Base-by-base conservation (phyloP, 2,113 vertebrate species). In the Hucho hucho region DNA sequence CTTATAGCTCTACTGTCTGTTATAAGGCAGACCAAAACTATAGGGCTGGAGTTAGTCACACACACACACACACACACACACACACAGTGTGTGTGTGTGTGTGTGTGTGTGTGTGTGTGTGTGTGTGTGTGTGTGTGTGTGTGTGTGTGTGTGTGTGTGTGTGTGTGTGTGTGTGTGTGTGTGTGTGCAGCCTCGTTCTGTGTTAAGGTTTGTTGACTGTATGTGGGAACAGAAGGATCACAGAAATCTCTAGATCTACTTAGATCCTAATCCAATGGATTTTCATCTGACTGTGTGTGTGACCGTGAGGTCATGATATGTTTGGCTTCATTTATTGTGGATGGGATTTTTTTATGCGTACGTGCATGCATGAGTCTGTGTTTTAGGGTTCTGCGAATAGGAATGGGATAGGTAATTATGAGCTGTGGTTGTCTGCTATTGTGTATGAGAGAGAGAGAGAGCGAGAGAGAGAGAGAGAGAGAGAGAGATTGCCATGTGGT, bases 401-500 rank as follows among this genome's bases (percentile, higher is more conserved):
- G 58, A 59, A 59, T n/a, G n/a, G 58, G 20, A 74, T 75, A 68
- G 82, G 78, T 49, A 13, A 49, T 16, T 14, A 49, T 49, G 14
- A 49, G 47, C 49, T 53, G 49, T 83, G 79, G 67, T 81, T 80
- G 79, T 84, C 76, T 69, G 70, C 70, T 74, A 29, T 85, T 84
- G 66, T 59, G 73, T 46, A 2, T 22, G 18, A 6, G 53, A 20
- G 3, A 56, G 18, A 20, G 53, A 56, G 16, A 56, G 18, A 20
- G 53, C 5, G 16, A 18, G 53, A 18, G 53, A 18, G 16, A n/a
- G 59, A 63, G 18, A 22, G 61, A 22, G 20, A 12, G 32, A 72
- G 22, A 76, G 75, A 43, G 74, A 84, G 82, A 81, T 79, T 80
- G 64, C 64, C 25, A 4, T 76, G 74, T 65, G 67, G 81, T 81